phyloP scores from a whole-genome alignment of 2,888 invertebrate species.

The Notocelia uddmanniana region DNA sequence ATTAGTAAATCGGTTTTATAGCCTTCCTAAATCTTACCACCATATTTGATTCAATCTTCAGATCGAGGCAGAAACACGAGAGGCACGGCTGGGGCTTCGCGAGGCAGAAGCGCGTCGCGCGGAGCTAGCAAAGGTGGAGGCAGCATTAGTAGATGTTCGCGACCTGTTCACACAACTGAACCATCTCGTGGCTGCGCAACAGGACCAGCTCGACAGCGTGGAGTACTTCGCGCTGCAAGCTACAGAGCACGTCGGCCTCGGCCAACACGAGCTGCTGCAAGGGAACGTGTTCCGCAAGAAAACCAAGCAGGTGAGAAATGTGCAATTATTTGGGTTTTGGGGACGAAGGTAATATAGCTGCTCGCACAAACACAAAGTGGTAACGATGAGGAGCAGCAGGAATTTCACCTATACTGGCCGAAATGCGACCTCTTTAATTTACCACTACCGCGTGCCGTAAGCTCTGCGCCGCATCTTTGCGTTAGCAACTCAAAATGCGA shows the following conservation, averaged over 20 bases:
- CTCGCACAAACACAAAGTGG: no score
- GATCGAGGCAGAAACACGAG: slow-evolving; percentile 92
- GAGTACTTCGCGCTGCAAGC: slow-evolving; percentile 88
- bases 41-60: slow-evolving; percentile 61
- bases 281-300: slow-evolving; percentile 80
- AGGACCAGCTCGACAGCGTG: slow-evolving; percentile 88
- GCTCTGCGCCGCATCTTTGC: no score
- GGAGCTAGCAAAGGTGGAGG: slow-evolving; percentile 93
- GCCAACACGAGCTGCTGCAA: slow-evolving; percentile 82
- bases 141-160: slow-evolving; percentile 90
- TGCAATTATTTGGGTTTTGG: not conserved
- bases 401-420: no score
- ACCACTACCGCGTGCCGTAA: no score
- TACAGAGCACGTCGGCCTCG: slow-evolving; percentile 85
- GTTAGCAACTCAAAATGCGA: no score
- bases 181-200: slow-evolving; percentile 89
- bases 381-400: no score
- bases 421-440: no score
- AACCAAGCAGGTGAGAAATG: slow-evolving; percentile 80
- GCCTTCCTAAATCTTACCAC: no score
- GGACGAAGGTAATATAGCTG: no score
- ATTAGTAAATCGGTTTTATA: slow-evolving; percentile 49
- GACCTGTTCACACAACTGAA: slow-evolving; percentile 95
- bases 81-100: slow-evolving; percentile 90
- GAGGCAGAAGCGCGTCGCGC: slow-evolving; percentile 94